phyloP scores from a whole-genome alignment of 2,113 vertebrate genomes.

The Gambusia affinis region DNA sequence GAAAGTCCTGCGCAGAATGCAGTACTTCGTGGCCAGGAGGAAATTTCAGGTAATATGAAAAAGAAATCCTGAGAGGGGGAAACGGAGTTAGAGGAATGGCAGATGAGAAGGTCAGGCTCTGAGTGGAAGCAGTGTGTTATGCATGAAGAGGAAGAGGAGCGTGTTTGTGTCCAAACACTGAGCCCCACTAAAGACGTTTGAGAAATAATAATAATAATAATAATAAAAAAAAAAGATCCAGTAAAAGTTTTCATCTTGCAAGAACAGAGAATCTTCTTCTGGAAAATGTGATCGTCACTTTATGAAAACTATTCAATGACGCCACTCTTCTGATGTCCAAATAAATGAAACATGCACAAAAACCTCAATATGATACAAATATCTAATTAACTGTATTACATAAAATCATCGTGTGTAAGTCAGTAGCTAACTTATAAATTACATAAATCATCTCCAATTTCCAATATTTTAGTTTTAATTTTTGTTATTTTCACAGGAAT shows the following conservation, averaged over 20 bases:
- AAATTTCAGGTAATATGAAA: conserved; percentile 87
- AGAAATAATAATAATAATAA: neutral
- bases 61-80: conserved; percentile 18
- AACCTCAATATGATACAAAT: neutral
- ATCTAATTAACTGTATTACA: neutral
- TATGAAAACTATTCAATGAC: too few relatives aligned
- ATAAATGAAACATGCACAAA: too few relatives aligned
- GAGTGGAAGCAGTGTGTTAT: conserved; percentile 28
- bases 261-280: neutral
- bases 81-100: conserved; percentile 1
- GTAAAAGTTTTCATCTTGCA: neutral
- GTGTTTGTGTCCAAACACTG: conserved; percentile 20
- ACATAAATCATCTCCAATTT: neutral
- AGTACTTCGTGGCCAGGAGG: conserved; percentile 88
- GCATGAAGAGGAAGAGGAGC: conserved; percentile 38
- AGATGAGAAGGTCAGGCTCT: conserved; percentile 34
- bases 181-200: neutral
- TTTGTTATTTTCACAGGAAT: neutral
- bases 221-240: neutral
- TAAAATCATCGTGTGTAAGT: neutral
- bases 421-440: neutral
- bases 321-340: too few relatives aligned
- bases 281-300: neutral
- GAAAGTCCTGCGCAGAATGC: conserved; percentile 89
- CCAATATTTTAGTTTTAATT: neutral